Evolutionary conservation across 2,113 vertebrate species (phyloP), one percentile per base, ranked within the genome.

Genomic region (Centropus unirufus): DNA sequence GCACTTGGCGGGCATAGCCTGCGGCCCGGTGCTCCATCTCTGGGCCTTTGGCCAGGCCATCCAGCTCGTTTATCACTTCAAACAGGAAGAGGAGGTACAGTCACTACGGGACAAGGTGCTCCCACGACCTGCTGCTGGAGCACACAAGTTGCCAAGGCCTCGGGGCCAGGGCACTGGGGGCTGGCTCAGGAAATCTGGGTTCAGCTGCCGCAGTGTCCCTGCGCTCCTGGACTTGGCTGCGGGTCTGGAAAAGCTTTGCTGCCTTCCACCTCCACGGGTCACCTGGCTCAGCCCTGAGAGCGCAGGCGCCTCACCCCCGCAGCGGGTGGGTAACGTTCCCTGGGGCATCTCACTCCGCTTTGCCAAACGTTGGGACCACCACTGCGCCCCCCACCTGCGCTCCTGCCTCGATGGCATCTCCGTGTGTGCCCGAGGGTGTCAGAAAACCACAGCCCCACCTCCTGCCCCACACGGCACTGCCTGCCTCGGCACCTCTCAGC

Each of bases 1-100:
- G 99, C 61, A 99, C 98, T 78, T 98, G 97, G 49, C 98, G 98
- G 82, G 98, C 98, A 78, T 99, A 99, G 69, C 97, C 98, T 62
- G 97, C 98, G 3, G 96, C 93, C 87, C 98, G 97, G 96, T 98
- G 92, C 97, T 98, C 96, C 96, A 98, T 94, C 96, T 99, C 99
- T 72, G 99, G 99, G 68, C 99, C 99, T 95, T 99, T 99, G 86
- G 99, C 99, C 97, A 99, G 98, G 82, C 99, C 99, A 0, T 99
- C 99, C 92, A 99, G 96, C 96, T 99, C 99, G 67, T 99, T 99
- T 94, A 99, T 99, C 97, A 99, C 99, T 99, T 93, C 57, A 94
- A 52, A 96, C 77, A 83, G 83, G 77, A 93, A 95, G 49, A 92
- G 80, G 95, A 92, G 93, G 92, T 88, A 88, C 75, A 92, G 95